Conservation (phyloP, 2,888 invertebrate species). For the Mimachlamys varia region DNA sequence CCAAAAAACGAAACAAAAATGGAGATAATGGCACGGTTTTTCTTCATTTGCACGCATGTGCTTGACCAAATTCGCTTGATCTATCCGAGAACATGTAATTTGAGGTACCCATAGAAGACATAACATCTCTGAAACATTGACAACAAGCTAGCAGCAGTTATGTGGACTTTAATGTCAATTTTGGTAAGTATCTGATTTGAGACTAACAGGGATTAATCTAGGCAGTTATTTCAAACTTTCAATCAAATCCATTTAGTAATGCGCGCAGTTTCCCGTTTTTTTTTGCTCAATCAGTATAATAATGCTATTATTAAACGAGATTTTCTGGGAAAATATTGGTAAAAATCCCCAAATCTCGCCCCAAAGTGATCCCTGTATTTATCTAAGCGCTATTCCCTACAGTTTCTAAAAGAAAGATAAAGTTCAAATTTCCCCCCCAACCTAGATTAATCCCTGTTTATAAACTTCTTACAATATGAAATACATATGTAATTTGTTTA, state of each 20-base stretch:
- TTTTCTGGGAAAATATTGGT: too few species aligned
- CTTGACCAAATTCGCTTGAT: neutral
- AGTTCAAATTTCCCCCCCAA: neutral
- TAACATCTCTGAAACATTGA: neutral
- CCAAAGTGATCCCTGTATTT: too few species aligned
- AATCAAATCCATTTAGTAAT: neutral
- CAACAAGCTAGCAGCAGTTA: neutral
- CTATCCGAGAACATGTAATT: neutral
- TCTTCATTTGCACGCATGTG: conserved; percentile 4
- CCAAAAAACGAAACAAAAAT: too few species aligned
- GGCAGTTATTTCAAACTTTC: neutral
- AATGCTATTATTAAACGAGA: too few species aligned
- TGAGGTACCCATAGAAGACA: neutral
- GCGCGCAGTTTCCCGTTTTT: too few species aligned
- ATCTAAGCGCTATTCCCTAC: too few species aligned
- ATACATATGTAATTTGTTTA: too few species aligned
- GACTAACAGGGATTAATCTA: neutral
- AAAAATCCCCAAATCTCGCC: too few species aligned
- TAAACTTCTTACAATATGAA: too few species aligned
- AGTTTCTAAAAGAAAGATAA: neutral
- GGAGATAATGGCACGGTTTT: neutral
- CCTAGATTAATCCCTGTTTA: conserved; percentile 17
- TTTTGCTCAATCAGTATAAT: too few species aligned
- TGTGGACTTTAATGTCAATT: neutral
- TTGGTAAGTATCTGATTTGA: neutral